Evolutionary conservation across 2,113 vertebrate species (phyloP).

Genomic region (Motacilla alba): DNA sequence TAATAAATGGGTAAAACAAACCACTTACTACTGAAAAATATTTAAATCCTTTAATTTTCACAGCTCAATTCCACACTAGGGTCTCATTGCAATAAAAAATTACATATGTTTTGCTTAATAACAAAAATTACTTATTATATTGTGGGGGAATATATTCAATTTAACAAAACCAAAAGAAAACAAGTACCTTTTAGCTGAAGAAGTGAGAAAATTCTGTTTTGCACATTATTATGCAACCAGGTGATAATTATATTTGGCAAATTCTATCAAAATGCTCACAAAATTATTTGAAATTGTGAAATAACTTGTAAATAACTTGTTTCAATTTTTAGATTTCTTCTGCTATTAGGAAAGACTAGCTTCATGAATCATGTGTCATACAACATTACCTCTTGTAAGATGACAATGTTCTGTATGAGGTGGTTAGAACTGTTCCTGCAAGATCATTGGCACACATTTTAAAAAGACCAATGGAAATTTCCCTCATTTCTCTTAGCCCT

Average conservation of each 20-base stretch:
- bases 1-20: neutral
- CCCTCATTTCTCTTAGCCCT: neutral
- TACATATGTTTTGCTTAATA: neutral
- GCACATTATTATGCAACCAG: neutral
- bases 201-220: neutral
- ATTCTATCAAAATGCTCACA: neutral
- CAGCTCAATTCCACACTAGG: neutral
- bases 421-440: neutral
- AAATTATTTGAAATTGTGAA: neutral
- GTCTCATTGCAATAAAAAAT: neutral
- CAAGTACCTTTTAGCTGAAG: neutral
- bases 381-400: neutral
- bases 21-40: neutral
- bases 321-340: neutral
- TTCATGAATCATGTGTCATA: neutral
- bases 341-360: neutral
- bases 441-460: neutral
- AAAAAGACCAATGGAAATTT: neutral
- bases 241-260: neutral
- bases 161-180: neutral
- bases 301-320: neutral
- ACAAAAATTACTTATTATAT: neutral
- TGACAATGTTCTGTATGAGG: accelerated
- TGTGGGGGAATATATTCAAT: neutral
- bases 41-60: neutral